These are phyloP conservation scores for Pinctada fucata DNA, from an alignment of 2,888 invertebrate genomes.

Conservation along the genomic window DNA sequence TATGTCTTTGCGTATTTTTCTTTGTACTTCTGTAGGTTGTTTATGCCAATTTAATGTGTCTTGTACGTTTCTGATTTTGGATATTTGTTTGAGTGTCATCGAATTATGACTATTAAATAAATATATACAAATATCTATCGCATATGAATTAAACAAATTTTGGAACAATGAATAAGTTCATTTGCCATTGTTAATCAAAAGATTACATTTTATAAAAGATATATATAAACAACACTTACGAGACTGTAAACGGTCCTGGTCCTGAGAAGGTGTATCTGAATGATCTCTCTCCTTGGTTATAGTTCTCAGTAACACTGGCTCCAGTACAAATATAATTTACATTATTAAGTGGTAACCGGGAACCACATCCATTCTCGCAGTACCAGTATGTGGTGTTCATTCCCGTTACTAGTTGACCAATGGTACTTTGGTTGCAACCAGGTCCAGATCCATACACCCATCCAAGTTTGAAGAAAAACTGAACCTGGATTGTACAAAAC, in stretches of 20 bases:
- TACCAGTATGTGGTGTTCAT: slow-evolving; percentile 1
- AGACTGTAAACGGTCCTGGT: slow-evolving; percentile 20
- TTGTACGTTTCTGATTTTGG: too few relatives aligned
- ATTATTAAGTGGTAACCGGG: neutral
- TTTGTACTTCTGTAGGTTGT: too few relatives aligned
- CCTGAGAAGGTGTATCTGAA: slow-evolving; percentile 26
- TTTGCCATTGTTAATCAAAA: too few relatives aligned
- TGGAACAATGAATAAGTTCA: too few relatives aligned
- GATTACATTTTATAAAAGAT: too few relatives aligned
- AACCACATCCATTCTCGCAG: slow-evolving; percentile 10
- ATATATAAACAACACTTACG: slow-evolving; percentile 10
- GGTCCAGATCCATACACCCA: neutral
- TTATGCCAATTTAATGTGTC: too few relatives aligned
- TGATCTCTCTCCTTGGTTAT: slow-evolving; percentile 34
- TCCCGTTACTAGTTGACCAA: slow-evolving; percentile 9
- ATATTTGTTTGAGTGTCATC: too few relatives aligned
- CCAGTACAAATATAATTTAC: slow-evolving; percentile 17
- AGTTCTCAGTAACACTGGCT: slow-evolving; percentile 24
- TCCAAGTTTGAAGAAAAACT: slow-evolving; percentile 16
- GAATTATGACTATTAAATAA: too few relatives aligned
- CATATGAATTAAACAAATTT: too few relatives aligned
- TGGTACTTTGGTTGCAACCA: slow-evolving; percentile 3
- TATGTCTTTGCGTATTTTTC: too few relatives aligned
- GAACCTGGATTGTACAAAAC: neutral
- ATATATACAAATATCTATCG: too few relatives aligned